phyloP scores from a whole-genome alignment of 1,140 invertebrate genomes.

The Semibalanus balanoides region DNA sequence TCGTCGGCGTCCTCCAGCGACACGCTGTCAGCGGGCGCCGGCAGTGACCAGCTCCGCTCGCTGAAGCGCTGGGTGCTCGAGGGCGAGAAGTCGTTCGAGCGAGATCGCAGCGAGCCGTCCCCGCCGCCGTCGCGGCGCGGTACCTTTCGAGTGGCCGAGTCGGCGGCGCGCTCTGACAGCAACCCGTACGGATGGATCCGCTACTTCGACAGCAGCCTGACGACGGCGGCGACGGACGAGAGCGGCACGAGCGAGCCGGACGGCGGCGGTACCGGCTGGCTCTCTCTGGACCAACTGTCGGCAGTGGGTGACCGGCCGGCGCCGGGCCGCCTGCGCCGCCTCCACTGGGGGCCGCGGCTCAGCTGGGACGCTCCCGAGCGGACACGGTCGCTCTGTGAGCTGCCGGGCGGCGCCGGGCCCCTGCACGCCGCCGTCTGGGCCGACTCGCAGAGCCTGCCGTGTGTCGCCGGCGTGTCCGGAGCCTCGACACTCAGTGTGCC shows the following conservation, averaged over 20 bases:
- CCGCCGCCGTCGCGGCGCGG: too few species aligned
- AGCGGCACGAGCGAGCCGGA: not conserved
- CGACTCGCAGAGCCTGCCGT: not conserved
- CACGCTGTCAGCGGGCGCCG: not conserved
- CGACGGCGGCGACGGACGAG: constrained; percentile 20
- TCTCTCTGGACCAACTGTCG: not conserved
- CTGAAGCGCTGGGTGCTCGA: not conserved
- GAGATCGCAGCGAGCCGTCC: not conserved
- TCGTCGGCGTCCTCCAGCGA: not conserved
- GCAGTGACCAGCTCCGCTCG: not conserved
- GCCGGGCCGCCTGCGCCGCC: not conserved
- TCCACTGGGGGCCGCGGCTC: not conserved
- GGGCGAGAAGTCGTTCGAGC: constrained; percentile 4
- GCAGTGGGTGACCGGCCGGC: not conserved
- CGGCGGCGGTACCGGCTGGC: not conserved
- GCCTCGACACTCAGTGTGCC: not conserved
- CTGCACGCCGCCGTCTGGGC: not conserved
- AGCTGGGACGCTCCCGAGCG: not conserved
- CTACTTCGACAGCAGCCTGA: constrained; percentile 28
- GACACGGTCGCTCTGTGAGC: not conserved
- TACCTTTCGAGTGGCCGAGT: not conserved
- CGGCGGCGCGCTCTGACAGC: constrained; percentile 20
- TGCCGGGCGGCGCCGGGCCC: not conserved
- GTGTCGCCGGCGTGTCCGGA: not conserved
- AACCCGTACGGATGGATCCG: constrained; percentile 47